phyloP scores from a whole-genome alignment of 2,797 vertebrate species.

The Premnoplex brunnescens region DNA sequence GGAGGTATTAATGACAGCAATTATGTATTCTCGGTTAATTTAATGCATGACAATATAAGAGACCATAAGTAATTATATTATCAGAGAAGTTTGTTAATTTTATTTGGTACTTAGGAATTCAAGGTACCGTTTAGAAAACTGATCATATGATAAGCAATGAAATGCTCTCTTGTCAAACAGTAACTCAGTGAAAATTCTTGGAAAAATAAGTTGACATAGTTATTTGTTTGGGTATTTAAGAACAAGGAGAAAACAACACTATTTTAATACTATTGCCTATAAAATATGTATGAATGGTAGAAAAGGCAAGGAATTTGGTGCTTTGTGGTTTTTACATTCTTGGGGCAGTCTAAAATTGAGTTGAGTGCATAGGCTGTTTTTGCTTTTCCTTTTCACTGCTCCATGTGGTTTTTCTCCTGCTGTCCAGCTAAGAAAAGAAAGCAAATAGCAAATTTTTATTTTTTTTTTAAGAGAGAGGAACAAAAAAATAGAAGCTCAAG shows the following conservation, averaged over 20 bases:
- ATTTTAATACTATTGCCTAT: neutral
- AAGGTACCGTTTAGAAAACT: neutral
- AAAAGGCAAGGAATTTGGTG: neutral
- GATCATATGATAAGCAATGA: neutral
- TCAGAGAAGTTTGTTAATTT: neutral
- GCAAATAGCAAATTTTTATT: neutral
- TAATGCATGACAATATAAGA: neutral
- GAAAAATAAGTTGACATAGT: neutral
- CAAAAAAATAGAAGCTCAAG: neutral
- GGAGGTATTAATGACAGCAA: conserved; percentile 26
- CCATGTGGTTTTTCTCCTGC: neutral
- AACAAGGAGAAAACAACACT: neutral
- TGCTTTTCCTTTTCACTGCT: neutral
- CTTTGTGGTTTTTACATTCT: neutral
- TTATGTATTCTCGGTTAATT: conserved; percentile 19
- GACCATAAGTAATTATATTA: neutral
- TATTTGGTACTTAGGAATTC: neutral
- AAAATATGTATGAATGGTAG: neutral
- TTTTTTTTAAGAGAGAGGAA: neutral
- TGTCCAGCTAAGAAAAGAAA: neutral
- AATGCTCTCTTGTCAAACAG: neutral
- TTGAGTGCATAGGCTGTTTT: neutral
- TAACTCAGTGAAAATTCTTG: neutral
- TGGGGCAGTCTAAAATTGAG: neutral
- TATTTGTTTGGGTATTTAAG: neutral